Conservation (phyloP, 2,888 invertebrate genomes). For the Andrena bucephala region DNA sequence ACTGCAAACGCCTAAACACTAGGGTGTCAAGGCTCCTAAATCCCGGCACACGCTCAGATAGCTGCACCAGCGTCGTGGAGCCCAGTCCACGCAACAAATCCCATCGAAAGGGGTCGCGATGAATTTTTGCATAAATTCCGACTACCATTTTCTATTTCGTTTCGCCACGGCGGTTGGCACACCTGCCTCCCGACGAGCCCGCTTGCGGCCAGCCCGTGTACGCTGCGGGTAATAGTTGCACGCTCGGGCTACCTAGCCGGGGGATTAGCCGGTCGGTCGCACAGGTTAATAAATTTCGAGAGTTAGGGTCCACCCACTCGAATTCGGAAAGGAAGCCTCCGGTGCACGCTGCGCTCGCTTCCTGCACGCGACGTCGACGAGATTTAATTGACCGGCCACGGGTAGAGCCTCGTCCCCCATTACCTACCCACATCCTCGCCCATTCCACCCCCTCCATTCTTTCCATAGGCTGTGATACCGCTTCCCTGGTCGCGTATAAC, state of each 20-base stretch:
- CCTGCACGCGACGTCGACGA: constrained; percentile 76
- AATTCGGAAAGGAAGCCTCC: constrained; percentile 76
- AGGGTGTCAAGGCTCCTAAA: too few species aligned
- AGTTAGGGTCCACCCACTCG: constrained; percentile 73
- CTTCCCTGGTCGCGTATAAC: constrained; percentile 1
- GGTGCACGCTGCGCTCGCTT: constrained; percentile 72
- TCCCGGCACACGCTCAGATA: too few species aligned
- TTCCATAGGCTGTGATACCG: constrained; percentile 29
- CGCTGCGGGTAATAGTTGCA: constrained; percentile 69
- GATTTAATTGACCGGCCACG: constrained; percentile 74
- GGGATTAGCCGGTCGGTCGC: constrained; percentile 73
- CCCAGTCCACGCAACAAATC: not conserved
- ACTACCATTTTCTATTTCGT: constrained; percentile 11
- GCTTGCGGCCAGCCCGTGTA: constrained; percentile 46
- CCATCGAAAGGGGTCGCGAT: not conserved
- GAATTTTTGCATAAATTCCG: constrained; percentile 24
- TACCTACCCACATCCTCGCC: constrained; percentile 42
- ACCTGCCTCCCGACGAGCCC: constrained; percentile 33
- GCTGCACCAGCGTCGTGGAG: not conserved
- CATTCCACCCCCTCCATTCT: constrained; percentile 37
- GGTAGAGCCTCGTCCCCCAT: constrained; percentile 64
- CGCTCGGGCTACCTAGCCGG: constrained; percentile 58
- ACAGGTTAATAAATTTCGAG: constrained; percentile 74
- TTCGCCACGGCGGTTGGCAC: constrained; percentile 15
- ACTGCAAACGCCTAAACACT: too few species aligned